Conservation (phyloP, 2,113 vertebrate species). For the Tiliqua scincoides region DNA sequence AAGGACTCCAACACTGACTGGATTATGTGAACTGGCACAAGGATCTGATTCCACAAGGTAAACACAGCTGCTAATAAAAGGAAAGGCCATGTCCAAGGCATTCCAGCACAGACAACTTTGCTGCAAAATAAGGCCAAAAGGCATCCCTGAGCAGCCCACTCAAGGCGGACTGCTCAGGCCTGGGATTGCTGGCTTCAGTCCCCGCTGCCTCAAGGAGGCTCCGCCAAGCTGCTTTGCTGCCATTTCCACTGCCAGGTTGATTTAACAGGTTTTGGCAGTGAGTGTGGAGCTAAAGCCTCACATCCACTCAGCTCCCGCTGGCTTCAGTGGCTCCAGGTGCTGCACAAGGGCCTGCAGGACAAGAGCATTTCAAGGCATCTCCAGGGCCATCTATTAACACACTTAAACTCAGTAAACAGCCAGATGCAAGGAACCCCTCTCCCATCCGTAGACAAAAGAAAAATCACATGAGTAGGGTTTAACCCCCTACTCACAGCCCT, state of each 20-base stretch:
- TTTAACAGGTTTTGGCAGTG: background rate
- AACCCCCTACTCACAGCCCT: background rate
- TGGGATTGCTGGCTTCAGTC: background rate
- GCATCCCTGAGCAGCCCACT: background rate
- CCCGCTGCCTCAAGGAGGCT: background rate
- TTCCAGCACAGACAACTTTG: background rate
- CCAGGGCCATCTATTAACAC: too few species aligned
- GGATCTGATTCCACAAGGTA: background rate
- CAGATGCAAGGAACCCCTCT: too few species aligned
- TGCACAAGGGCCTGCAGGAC: too few species aligned
- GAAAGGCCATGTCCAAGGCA: too few species aligned
- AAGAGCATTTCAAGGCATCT: too few species aligned
- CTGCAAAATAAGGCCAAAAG: background rate
- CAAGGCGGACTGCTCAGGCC: too few species aligned
- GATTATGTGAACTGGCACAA: background rate
- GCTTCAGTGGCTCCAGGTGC: too few species aligned
- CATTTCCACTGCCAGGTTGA: background rate
- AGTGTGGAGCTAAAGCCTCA: background rate
- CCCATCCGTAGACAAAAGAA: too few species aligned
- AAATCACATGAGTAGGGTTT: background rate
- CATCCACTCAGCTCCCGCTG: background rate
- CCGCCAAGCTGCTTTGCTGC: background rate
- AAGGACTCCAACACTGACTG: background rate
- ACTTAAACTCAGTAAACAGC: too few species aligned
- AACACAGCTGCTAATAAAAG: constrained; percentile 39